phyloP scores from a whole-genome alignment of 2,888 invertebrate species.

The Standfussiana lucernea region DNA sequence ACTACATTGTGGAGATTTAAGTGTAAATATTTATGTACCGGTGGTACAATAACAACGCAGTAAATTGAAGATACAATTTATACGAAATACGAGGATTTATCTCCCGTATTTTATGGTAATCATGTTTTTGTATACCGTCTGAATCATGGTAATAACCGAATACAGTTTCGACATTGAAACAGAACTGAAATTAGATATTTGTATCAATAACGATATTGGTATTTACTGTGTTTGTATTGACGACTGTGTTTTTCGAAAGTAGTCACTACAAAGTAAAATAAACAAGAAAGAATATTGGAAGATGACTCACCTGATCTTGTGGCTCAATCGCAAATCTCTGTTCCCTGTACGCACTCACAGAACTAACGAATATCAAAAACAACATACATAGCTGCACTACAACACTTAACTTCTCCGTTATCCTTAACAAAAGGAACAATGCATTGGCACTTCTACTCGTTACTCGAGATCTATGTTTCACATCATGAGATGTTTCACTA shows the following conservation, averaged over 20 bases:
- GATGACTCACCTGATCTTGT: slow-evolving; percentile 85
- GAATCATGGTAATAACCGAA: slow-evolving; percentile 44
- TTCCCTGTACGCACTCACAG: slow-evolving; percentile 80
- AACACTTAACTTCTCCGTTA: slow-evolving; percentile 65
- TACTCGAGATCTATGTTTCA: slow-evolving; percentile 68
- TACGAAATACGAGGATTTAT: slow-evolving; percentile 40
- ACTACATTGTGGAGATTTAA: slow-evolving; percentile 39
- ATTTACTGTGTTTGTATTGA: slow-evolving; percentile 18
- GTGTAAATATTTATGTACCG: slow-evolving; percentile 51
- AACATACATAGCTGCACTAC: slow-evolving; percentile 75
- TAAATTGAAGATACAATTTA: slow-evolving; percentile 52
- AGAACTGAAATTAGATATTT: slow-evolving; percentile 25
- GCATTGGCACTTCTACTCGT: slow-evolving; percentile 84
- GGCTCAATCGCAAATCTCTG: slow-evolving; percentile 88
- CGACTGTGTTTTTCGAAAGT: neutral
- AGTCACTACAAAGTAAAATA: slow-evolving; percentile 9
- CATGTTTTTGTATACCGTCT: slow-evolving; percentile 48
- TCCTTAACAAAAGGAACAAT: slow-evolving; percentile 86
- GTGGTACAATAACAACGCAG: slow-evolving; percentile 39
- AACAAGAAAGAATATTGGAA: neutral
- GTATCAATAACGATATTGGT: slow-evolving; percentile 6
- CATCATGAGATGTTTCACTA: slow-evolving; percentile 39
- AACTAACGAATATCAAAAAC: slow-evolving; percentile 73
- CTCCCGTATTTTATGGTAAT: slow-evolving; percentile 55
- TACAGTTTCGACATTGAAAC: slow-evolving; percentile 21